phyloP scores from a whole-genome alignment of 2,888 invertebrate species.

The Leptinotarsa tumamoca region DNA sequence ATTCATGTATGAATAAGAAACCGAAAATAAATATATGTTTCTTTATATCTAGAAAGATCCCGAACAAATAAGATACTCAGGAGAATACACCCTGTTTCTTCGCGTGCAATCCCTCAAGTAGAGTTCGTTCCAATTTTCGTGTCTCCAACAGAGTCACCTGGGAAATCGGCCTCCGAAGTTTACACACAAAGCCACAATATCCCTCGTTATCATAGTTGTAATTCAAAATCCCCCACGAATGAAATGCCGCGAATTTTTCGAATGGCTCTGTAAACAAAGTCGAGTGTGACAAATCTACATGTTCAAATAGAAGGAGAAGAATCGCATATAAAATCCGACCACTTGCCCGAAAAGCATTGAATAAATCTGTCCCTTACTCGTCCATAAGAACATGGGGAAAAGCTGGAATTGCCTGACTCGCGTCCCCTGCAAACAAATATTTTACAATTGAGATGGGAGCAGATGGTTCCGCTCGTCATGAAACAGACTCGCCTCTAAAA shows the following conservation, averaged over 20 bases:
- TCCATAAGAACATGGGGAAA: slow-evolving; percentile 30
- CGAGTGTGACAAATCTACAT: slow-evolving; percentile 52
- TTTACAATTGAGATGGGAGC: slow-evolving; percentile 37
- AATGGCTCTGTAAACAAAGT: slow-evolving; percentile 41
- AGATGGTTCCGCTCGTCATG: slow-evolving; percentile 30
- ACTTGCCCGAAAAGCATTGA: slow-evolving; percentile 39
- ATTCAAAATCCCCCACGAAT: slow-evolving; percentile 36
- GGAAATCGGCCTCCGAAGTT: slow-evolving; percentile 49
- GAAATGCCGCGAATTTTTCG: slow-evolving; percentile 44
- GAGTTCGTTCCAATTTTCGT: slow-evolving; percentile 41
- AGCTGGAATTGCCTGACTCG: slow-evolving; percentile 23
- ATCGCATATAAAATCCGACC: slow-evolving; percentile 36
- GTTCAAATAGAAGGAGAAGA: slow-evolving; percentile 50
- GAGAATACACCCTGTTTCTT: slow-evolving; percentile 20
- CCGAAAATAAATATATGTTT: not conserved
- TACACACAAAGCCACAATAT: slow-evolving; percentile 39
- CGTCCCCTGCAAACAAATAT: slow-evolving; percentile 36
- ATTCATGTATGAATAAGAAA: not conserved
- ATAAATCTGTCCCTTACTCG: slow-evolving; percentile 40
- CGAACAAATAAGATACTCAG: slow-evolving; percentile 3
- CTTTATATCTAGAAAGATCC: not conserved
- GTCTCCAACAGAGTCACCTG: slow-evolving; percentile 49
- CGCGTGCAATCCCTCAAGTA: slow-evolving; percentile 18
- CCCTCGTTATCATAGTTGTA: slow-evolving; percentile 44
- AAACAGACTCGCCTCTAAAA: slow-evolving; percentile 5